These are phyloP conservation scores for Craniophora ligustri DNA, from an alignment of 2,888 invertebrate species.

Conservation along the genomic window DNA sequence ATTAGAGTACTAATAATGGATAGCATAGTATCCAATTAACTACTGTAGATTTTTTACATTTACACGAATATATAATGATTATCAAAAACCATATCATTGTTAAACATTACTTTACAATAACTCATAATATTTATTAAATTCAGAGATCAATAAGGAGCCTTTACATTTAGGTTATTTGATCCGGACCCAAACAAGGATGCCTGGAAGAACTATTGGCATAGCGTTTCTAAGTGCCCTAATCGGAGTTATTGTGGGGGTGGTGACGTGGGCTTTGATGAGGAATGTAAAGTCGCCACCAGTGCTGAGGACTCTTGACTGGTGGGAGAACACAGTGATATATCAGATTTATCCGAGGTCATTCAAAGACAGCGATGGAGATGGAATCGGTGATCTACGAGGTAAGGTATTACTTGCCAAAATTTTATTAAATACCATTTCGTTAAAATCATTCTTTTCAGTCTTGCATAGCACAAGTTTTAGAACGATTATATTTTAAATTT, in stretches of 20 bases:
- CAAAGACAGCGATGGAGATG: constrained; percentile 93
- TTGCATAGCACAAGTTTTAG: too few species aligned
- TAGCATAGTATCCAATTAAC: too few species aligned
- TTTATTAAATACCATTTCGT: too few species aligned
- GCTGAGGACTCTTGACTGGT: constrained; percentile 73
- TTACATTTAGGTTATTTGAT: constrained; percentile 28
- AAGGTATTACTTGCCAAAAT: too few species aligned
- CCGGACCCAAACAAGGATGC: constrained; percentile 11
- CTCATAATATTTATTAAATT: constrained; percentile 13
- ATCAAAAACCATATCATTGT: constrained; percentile 3
- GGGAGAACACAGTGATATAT: constrained; percentile 91
- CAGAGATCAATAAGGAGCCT: constrained; percentile 35
- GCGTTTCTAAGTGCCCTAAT: constrained; percentile 48
- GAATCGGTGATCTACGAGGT: constrained; percentile 94
- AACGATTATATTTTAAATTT: too few species aligned
- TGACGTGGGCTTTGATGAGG: constrained; percentile 64
- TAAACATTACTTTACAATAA: constrained; percentile 8
- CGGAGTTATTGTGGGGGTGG: constrained; percentile 56
- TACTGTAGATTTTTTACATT: too few species aligned
- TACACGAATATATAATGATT: too few species aligned
- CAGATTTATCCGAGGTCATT: constrained; percentile 95
- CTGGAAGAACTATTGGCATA: neutral
- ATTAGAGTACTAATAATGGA: too few species aligned
- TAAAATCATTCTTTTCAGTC: too few species aligned
- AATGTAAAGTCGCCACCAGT: constrained; percentile 74